phyloP scores from a whole-genome alignment of 2,797 vertebrate genomes.

The Phataginus tetradactyla region DNA sequence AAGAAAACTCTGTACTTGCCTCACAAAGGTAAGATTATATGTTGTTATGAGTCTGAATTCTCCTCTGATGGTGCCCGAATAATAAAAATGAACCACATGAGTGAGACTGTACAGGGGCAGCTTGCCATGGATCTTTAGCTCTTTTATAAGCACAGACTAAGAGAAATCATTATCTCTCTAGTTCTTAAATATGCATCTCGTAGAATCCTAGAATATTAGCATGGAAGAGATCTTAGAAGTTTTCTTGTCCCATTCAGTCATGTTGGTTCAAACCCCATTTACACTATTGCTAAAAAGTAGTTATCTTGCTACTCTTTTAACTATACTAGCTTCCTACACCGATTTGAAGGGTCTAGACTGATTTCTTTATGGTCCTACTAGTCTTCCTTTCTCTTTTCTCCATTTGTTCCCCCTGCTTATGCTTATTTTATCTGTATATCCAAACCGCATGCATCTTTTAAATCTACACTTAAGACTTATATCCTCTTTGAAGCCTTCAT shows the following conservation, averaged over 20 bases:
- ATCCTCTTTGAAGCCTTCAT: neutral
- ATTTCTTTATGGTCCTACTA: conserved; percentile 13
- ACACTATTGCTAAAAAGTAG: conserved; percentile 7
- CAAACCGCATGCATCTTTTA: conserved; percentile 25
- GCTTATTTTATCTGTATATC: conserved; percentile 26
- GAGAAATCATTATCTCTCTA: conserved; percentile 22
- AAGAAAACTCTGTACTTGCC: conserved; percentile 80
- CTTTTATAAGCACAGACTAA: neutral
- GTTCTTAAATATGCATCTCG: conserved; percentile 6
- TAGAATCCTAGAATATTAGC: conserved; percentile 21
- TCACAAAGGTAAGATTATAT: conserved; percentile 85
- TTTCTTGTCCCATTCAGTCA: neutral
- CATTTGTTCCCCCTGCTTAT: neutral
- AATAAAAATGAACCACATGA: neutral
- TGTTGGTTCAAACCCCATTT: neutral
- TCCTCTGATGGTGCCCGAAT: neutral
- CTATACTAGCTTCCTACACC: neutral
- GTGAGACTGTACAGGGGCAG: neutral
- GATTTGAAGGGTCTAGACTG: conserved; percentile 11
- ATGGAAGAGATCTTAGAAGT: neutral
- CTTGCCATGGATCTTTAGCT: neutral
- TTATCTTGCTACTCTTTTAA: conserved; percentile 1
- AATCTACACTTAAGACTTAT: neutral
- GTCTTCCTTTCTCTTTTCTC: neutral
- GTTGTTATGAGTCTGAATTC: neutral